Percentiles rank a stretch among this genome's conserved stretches.
Evolutionary conservation across 2,888 invertebrate genomes (phyloP).

Genomic region (Drosophila antonietae): DNA sequence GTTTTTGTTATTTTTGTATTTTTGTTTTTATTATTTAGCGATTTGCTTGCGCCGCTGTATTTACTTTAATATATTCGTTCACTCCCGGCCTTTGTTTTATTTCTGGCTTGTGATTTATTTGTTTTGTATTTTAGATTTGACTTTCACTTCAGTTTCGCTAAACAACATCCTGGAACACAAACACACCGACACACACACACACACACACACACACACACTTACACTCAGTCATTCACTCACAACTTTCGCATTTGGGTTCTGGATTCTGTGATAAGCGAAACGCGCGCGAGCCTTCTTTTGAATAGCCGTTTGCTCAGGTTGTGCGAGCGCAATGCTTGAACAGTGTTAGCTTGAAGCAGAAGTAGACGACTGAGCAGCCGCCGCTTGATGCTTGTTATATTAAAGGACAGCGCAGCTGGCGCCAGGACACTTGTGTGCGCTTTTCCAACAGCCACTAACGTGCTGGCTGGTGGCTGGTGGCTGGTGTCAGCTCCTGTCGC

Average conservation of each 20-base stretch:
- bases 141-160: constrained; percentile 57
- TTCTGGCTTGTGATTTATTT: constrained; percentile 68
- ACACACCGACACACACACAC: constrained; percentile 9
- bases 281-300: constrained; percentile 56
- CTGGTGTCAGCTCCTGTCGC: constrained; percentile 46
- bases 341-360: constrained; percentile 76
- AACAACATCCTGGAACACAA: constrained; percentile 37
- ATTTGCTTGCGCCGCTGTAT: constrained; percentile 30
- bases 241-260: constrained; percentile 43
- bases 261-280: constrained; percentile 67
- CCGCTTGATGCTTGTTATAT: constrained; percentile 59
- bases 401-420: constrained; percentile 55
- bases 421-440: constrained; percentile 75
- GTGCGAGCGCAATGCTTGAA: constrained; percentile 40
- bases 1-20: not conserved
- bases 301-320: constrained; percentile 23
- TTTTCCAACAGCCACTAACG: constrained; percentile 48
- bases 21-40: constrained; percentile 30
- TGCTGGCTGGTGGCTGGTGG: constrained; percentile 29
- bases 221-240: constrained; percentile 13
- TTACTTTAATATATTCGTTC: constrained; percentile 21
- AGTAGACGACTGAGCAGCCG: constrained; percentile 77
- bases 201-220: constrained; percentile 14
- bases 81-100: constrained; percentile 42
- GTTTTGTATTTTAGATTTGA: constrained; percentile 62